phyloP scores from a whole-genome alignment of 2,113 vertebrate species.

The Lophotis ruficrista region DNA sequence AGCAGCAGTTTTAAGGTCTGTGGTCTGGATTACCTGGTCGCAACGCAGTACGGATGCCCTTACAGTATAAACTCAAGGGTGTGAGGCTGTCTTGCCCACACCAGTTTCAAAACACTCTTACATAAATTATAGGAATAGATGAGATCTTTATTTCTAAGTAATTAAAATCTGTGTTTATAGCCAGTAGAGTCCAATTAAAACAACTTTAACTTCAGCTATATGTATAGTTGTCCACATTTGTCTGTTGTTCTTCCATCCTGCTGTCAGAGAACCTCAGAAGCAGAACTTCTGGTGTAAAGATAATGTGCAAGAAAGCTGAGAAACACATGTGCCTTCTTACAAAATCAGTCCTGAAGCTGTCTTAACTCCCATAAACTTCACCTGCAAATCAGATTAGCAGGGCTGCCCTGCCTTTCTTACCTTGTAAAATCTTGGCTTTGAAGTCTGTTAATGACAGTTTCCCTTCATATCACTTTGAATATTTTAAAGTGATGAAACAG shows the following conservation, averaged over 20 bases:
- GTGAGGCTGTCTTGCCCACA: background rate
- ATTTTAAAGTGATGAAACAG: background rate
- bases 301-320: background rate
- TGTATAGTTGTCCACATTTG: background rate
- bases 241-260: background rate
- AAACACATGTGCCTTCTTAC: background rate
- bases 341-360: background rate
- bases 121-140: background rate
- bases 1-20: background rate
- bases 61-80: background rate
- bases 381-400: background rate
- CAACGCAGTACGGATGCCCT: accelerated
- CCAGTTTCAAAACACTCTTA: background rate
- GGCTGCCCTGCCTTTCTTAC: background rate
- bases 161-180: background rate
- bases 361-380: background rate
- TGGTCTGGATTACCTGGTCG: background rate
- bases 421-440: background rate
- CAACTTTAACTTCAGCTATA: background rate
- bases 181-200: background rate
- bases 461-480: background rate
- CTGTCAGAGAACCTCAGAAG: background rate
- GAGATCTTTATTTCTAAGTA: background rate
- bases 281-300: background rate
- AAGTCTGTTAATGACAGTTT: background rate